Percentiles rank a stretch among this genome's conserved stretches.
phyloP scores from a whole-genome alignment of 2,888 invertebrate genomes.

The Epiblema foenella region DNA sequence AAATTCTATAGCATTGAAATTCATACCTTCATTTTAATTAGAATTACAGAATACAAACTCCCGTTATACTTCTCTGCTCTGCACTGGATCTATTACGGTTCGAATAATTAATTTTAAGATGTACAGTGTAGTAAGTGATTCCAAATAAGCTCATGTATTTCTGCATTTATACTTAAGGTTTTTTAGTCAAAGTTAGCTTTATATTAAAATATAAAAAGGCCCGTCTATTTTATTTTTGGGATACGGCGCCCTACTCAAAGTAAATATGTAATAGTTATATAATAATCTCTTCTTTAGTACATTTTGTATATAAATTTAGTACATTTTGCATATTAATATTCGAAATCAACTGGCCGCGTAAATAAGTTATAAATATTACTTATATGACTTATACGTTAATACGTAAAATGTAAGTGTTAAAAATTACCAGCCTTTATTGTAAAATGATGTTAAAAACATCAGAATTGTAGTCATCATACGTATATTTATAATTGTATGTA shows the following conservation, averaged over 20 bases:
- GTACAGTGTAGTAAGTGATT: neutral
- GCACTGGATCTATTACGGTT: neutral
- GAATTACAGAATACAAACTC: neutral
- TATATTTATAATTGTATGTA: neutral
- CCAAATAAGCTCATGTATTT: conserved; percentile 12
- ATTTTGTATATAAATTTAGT: neutral
- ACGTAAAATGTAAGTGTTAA: neutral
- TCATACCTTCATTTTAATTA: too few relatives aligned
- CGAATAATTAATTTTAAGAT: neutral
- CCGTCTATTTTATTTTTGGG: neutral
- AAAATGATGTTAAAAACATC: neutral
- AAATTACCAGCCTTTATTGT: neutral
- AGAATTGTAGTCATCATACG: neutral
- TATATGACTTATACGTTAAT: neutral
- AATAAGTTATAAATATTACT: neutral
- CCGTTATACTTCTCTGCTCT: neutral
- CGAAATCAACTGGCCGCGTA: neutral
- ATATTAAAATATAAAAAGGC: too few relatives aligned
- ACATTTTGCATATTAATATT: too few relatives aligned
- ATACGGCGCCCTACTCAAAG: neutral
- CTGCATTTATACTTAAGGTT: conserved; percentile 2
- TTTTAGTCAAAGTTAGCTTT: conserved; percentile 17
- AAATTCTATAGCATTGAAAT: too few relatives aligned
- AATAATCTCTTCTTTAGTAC: neutral
- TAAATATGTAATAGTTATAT: too few relatives aligned